Base-by-base conservation (phyloP, 2,113 vertebrate genomes). In the Pachyramphus minor region DNA sequence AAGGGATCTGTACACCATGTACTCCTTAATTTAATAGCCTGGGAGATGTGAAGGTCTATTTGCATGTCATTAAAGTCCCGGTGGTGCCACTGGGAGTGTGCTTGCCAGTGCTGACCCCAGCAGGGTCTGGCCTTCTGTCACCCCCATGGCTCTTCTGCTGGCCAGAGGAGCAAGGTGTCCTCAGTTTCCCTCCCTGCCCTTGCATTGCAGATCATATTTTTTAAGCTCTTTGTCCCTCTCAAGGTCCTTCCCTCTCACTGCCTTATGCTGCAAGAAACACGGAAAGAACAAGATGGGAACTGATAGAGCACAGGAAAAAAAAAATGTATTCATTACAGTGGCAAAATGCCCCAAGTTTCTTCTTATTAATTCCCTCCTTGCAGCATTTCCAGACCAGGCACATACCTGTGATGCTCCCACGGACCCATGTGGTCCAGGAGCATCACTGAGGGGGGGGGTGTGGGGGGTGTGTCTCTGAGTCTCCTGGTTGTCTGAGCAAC, bases 401-500 rank as follows among this genome's bases (percentile, higher is more conserved):
- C 23, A 2, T 60, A 49, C 71, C 71, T 62, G n/a, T 21, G 78
- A 75, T 73, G 56, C 79, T 81, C 45, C 37, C 69, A 9, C 1
- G 1, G 64, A 71, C 81, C 62, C 5, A 1, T 41, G 58, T 37
- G 77, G 44, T 89, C 89, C 91, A 23, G 78, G 93, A 96, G 45
- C 75, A 80, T 74, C 6, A 0, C 79, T 44, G 84, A 66, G 78
- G 62, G 7, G 14, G 14, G 28, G 11, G 19, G 68, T 30, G 58
- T 1, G 2, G 56, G 44, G 39, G 8, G n/a, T 5, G 15, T 31
- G 62, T 33, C 44, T 52, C n/a, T 0, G n/a, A 56, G 80, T 71
- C 41, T 89, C 67, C 45, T 0, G 27, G 95, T 96, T 95, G 95
- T 96, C 96, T 89, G 80, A 97, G 96, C 95, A 96, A 97, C 93